Conservation (phyloP, 2,113 vertebrate species). For the Heterotilapia buettikoferi region DNA sequence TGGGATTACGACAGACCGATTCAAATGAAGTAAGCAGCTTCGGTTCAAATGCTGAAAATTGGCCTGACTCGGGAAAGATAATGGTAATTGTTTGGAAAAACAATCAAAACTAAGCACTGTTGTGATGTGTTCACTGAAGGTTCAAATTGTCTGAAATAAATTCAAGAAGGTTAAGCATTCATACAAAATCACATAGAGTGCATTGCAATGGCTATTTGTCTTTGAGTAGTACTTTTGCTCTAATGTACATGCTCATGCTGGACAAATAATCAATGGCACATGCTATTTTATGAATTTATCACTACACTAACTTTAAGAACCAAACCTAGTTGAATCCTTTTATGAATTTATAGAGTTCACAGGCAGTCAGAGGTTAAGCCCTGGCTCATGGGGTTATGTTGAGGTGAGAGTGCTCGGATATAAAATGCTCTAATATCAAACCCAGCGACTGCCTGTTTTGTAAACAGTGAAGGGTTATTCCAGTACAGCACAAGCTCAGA, state of each 20-base stretch:
- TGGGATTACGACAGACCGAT: not conserved
- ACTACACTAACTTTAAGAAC: not conserved
- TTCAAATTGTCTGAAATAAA: not conserved
- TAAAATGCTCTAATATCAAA: constrained; percentile 1
- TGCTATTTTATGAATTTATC: not conserved
- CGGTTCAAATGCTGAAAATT: constrained; percentile 6
- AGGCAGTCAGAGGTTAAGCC: not conserved
- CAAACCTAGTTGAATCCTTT: not conserved
- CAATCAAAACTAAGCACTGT: not conserved
- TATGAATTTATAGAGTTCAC: not conserved
- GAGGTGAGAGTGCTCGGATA: not conserved
- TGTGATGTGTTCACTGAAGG: not conserved
- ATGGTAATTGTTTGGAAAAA: constrained; percentile 11
- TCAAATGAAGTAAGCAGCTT: not conserved
- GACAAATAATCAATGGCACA: not conserved
- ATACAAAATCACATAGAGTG: not conserved
- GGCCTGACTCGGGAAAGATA: not conserved
- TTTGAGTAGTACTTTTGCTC: not conserved
- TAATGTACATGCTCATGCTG: not conserved
- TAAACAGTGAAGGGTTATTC: constrained; percentile 36
- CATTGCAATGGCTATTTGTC: not conserved
- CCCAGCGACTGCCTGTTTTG: not conserved
- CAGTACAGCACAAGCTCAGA: not conserved
- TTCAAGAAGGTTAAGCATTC: not conserved
- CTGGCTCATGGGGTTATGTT: not conserved